Conservation (phyloP, 2,797 vertebrate genomes). For the Coregonus ussuriensis region DNA sequence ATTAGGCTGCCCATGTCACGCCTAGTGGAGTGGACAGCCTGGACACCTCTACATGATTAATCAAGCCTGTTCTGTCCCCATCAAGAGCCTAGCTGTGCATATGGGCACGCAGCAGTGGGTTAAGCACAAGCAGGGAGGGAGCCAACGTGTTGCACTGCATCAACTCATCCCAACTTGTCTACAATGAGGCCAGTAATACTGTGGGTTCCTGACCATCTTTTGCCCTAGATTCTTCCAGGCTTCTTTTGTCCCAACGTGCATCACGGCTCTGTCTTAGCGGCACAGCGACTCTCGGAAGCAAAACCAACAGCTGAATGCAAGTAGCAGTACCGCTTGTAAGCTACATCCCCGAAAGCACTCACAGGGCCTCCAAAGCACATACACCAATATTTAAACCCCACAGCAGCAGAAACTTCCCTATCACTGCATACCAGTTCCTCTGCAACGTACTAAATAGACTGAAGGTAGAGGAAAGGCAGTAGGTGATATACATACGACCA, state of each 20-base stretch:
- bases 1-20: too few relatives aligned
- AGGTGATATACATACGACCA: too few relatives aligned
- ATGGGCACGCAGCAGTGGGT: slow-evolving; percentile 21
- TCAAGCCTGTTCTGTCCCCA: too few relatives aligned
- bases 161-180: slow-evolving; percentile 25
- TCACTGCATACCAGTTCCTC: too few relatives aligned
- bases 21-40: too few relatives aligned
- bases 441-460: too few relatives aligned
- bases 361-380: too few relatives aligned
- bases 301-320: slow-evolving; percentile 3
- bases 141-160: slow-evolving; percentile 25
- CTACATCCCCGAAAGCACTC: background rate
- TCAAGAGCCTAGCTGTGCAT: background rate
- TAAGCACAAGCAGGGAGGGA: background rate
- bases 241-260: slow-evolving; percentile 7
- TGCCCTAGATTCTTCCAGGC: slow-evolving; percentile 46
- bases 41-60: too few relatives aligned
- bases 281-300: too few relatives aligned
- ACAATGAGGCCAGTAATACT: background rate
- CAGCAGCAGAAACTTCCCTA: background rate
- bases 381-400: background rate
- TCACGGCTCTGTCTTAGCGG: background rate
- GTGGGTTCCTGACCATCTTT: slow-evolving; percentile 45
- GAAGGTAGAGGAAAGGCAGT: too few relatives aligned
- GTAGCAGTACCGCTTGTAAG: background rate